Base-by-base conservation (phyloP, 2,113 vertebrate species). In the Machaerirhynchus nigripectus region DNA sequence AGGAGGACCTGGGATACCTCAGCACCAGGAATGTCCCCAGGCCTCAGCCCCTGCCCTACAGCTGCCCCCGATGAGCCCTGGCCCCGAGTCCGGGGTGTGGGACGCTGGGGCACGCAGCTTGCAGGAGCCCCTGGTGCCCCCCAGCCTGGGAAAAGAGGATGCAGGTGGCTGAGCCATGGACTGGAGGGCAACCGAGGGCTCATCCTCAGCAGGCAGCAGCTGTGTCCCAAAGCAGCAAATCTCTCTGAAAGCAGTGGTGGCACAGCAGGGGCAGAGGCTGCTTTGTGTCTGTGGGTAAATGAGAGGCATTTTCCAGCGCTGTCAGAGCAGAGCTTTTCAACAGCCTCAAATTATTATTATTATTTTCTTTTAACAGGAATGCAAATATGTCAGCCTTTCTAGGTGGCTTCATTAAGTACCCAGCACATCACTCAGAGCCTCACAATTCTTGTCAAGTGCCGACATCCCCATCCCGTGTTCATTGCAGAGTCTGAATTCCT, bases 271-370 rank as follows among this genome's bases (percentile, higher is more conserved):
- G 52, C 40, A 61, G 79, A 24, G 35, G 42, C 92, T 93, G 79
- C 73, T 95, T 70, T 83, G 87, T 85, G 84, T 76, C 93, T 52
- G 28, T 2, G 55, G 35, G 10, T 19, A 50, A 80, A 84, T 30
- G 77, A 77, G 71, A 84, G 67, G 50, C 71, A 7, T 64, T 95
- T 76, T 92, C 74, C 33, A 11, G 92, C 40, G 4, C 90, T 87
- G 87, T 67, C 94, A 94, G 57, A 91, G 71, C 84, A 90, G 35
- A 89, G 90, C 88, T 95, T 93, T 94, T 88, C 87, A 89, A 69
- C 95, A 93, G 91, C 84, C 49, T 86, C 84, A 74, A 95, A 96
- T 97, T 92, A 93, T 92, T 92, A 71, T 89, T 89, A 85, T 85
- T 94, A 93, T 95, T 97, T 89, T 71, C 89, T 75, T 95, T 87